These are phyloP conservation scores for Dendroctonus ponderosae DNA, from an alignment of 1,140 invertebrate species.

Conservation along the genomic window DNA sequence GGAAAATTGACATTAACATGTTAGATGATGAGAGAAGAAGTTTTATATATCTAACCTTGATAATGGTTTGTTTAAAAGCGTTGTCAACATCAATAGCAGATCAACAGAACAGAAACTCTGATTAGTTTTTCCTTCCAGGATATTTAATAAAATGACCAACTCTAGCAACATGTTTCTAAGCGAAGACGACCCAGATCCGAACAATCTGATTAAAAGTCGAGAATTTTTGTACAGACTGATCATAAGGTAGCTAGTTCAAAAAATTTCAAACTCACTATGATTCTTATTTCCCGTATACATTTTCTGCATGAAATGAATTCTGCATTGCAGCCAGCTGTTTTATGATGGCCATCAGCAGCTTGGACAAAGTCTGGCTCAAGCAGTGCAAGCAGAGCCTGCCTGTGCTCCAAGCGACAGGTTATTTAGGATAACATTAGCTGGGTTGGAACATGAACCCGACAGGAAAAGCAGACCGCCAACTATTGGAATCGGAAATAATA, in stretches of 20 bases:
- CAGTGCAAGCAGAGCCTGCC: conserved; percentile 83
- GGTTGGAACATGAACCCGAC: conserved; percentile 82
- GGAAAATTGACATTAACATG: no score
- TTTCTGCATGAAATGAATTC: conserved; percentile 31
- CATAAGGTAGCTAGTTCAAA: conserved; percentile 67
- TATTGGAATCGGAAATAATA: conserved; percentile 64
- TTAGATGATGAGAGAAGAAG: no score
- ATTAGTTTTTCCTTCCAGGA: no score
- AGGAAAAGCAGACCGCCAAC: conserved; percentile 62
- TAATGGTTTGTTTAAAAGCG: no score
- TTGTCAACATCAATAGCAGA: no score
- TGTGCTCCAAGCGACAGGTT: conserved; percentile 93
- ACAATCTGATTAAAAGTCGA: conserved; percentile 76
- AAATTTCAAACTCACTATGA: no score
- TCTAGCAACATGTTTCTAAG: conserved; percentile 28
- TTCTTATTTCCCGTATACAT: conserved; percentile 35
- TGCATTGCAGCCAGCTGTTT: conserved; percentile 74
- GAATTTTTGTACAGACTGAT: conserved; percentile 83
- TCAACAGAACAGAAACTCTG: no score
- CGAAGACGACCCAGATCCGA: conserved; percentile 64
- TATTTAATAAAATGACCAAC: conserved; percentile 27
- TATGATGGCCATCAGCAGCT: conserved; percentile 92
- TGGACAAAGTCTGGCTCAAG: conserved; percentile 76
- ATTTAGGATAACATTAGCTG: conserved; percentile 80
- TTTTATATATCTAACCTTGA: no score